Conservation (phyloP, 2,113 vertebrate genomes). For the Aspiorhynchus laticeps region DNA sequence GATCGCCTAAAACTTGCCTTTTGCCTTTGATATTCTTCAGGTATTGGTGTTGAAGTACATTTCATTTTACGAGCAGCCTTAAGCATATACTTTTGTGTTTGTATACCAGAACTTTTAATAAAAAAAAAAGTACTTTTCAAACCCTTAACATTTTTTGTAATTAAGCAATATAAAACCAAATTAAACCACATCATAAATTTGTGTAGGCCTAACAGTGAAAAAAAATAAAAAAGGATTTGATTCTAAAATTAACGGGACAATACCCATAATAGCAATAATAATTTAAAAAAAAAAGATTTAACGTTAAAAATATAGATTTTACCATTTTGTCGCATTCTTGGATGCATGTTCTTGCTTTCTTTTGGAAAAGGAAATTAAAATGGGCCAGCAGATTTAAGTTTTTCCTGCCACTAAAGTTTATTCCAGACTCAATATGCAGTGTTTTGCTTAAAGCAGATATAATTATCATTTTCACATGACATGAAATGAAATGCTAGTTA, state of each 20-base stretch:
- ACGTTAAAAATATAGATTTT: not conserved
- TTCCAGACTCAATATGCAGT: not conserved
- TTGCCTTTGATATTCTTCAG: conserved; percentile 39
- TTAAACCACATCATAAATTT: not conserved
- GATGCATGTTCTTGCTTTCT: not conserved
- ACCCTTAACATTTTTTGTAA: not conserved
- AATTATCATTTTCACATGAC: not conserved
- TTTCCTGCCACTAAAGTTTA: not conserved
- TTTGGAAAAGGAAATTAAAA: not conserved
- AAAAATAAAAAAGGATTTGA: too few relatives aligned
- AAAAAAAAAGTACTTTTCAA: not conserved
- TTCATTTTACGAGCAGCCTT: conserved; percentile 40
- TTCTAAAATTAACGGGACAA: not conserved
- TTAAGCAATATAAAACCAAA: conserved; percentile 31
- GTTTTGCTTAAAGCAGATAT: not conserved
- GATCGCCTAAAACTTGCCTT: not conserved
- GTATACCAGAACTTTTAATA: not conserved
- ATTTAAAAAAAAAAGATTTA: too few relatives aligned
- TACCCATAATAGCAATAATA: not conserved
- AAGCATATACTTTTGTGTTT: conserved; percentile 21
- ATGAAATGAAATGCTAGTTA: not conserved
- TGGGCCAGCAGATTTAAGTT: not conserved
- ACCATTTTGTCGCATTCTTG: not conserved
- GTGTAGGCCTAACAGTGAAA: not conserved
- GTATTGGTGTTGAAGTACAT: conserved; percentile 50